These are phyloP conservation scores for Grus americana DNA, from an alignment of 2,113 vertebrate genomes.

Conservation along the genomic window DNA sequence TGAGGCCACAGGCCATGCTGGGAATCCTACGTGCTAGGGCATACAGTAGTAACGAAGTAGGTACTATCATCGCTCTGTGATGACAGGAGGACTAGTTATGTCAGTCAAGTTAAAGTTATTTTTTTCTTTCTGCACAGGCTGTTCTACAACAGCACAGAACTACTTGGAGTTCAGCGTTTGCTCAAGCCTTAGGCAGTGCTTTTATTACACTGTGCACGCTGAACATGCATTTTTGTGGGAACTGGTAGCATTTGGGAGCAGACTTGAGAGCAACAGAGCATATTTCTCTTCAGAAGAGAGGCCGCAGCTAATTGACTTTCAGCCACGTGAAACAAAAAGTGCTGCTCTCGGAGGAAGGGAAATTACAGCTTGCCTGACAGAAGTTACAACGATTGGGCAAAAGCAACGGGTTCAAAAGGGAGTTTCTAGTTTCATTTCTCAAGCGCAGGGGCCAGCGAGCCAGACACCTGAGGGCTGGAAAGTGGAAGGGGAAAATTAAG, in stretches of 20 bases:
- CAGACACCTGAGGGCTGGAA: background rate
- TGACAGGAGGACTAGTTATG: background rate
- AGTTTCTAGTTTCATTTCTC: background rate
- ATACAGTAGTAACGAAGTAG: background rate
- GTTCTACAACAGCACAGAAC: background rate
- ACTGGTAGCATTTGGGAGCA: background rate
- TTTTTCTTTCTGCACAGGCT: background rate
- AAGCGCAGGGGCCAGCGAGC: background rate
- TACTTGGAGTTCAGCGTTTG: background rate
- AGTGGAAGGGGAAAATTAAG: background rate
- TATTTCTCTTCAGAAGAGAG: background rate
- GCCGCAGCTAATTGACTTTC: background rate
- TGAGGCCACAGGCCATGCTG: background rate
- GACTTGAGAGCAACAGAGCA: background rate
- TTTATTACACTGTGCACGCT: fast-evolving
- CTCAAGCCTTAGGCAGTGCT: background rate
- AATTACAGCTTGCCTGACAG: background rate
- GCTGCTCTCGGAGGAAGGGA: background rate
- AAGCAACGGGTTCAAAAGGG: fast-evolving
- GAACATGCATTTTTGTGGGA: background rate
- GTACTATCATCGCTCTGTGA: background rate
- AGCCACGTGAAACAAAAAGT: background rate
- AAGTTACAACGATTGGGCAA: background rate
- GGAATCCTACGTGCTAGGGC: background rate
- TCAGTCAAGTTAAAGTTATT: background rate